Base-by-base conservation (phyloP, 1,140 invertebrate genomes). In the Cyclargus thomasi region DNA sequence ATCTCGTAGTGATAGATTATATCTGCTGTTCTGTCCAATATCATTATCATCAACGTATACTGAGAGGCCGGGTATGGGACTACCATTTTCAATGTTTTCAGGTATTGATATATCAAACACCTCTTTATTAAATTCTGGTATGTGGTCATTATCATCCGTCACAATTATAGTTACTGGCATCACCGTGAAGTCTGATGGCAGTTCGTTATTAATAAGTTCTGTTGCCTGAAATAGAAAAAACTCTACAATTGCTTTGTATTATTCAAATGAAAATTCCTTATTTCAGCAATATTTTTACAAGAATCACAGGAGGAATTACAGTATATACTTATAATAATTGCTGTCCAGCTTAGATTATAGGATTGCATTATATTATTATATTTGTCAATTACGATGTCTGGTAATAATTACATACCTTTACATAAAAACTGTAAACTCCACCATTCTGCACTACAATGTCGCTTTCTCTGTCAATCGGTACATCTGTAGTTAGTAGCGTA, bases 141-240 rank as follows among this genome's bases (percentile, higher is more conserved):
- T 86, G 70, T 97, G 94, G 80, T 97, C 96, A 76, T 97, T 96
- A 0, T 95, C 94, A 79, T 97, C 96, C 0, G 94, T 95, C 6
- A 97, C 94, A 1, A 97, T 94, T 23, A 97, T 94, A 0, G 95
- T 95, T 0, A 97, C 90, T 11, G 93, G 92, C 0, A 95, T 94
- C 0, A 92, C 91, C 0, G 94, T 92, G 2, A 92, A 92, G 71
- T 96, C 95, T 0, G 93, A 94, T 4, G 94, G 93, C 23, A 94
- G 91, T 76, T 94, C 93, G 20, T 94, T 93, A 74, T 95, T 94
- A 53, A 95, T 94, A 6, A 96, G 73, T 85, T 96, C 95, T 3
- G 94, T 95, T 0, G 95, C 95, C 88, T 94, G 74, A 77, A 83
- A 81, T 18, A 69, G 18, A 62, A 17, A 55, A 53, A 53, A n/a